Evolutionary conservation across 2,888 invertebrate species (phyloP).

Genomic region (Amaurobius ferox): DNA sequence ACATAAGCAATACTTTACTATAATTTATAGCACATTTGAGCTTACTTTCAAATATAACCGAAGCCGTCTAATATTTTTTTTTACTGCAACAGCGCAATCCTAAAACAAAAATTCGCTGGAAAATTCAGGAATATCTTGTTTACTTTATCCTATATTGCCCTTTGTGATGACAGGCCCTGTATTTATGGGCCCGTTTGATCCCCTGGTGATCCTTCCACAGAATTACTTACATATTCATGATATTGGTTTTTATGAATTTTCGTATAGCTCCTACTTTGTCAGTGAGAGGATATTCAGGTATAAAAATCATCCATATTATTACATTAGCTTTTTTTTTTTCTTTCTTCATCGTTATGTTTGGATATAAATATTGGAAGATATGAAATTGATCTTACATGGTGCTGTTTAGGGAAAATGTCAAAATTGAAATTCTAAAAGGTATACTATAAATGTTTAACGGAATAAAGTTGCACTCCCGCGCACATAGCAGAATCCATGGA

Average conservation of each 20-base stretch:
- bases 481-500: no score
- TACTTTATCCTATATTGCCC: not conserved
- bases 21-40: no score
- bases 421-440: no score
- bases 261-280: conserved; percentile 23
- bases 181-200: not conserved
- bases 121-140: not conserved
- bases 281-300: not conserved
- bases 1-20: no score
- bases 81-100: not conserved
- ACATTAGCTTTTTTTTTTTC: not conserved
- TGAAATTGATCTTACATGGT: no score
- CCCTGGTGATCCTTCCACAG: not conserved
- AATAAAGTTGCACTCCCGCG: no score
- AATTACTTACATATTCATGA: conserved; percentile 58
- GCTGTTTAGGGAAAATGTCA: no score
- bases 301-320: not conserved
- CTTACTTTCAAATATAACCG: no score
- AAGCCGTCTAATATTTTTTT: no score
- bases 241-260: conserved; percentile 49
- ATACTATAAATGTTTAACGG: no score
- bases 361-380: no score
- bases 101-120: not conserved
- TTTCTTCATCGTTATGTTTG: no score
- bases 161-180: not conserved